These are phyloP conservation scores for Neogale vison DNA, from an alignment of 2,113 vertebrate species.

Conservation along the genomic window DNA sequence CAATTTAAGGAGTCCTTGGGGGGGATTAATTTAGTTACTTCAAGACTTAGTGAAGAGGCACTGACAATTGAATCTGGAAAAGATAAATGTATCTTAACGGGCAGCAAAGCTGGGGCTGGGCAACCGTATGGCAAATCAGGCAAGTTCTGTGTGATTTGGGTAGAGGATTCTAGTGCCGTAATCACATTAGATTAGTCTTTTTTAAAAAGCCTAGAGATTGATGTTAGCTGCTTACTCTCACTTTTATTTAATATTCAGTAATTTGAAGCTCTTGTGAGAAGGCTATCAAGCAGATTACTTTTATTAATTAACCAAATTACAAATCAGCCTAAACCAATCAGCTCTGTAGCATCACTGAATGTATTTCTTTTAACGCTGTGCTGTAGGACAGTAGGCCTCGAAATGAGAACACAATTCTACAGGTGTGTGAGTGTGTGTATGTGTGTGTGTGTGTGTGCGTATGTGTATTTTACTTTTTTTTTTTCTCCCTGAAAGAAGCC, in stretches of 20 bases:
- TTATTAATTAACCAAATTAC: not conserved
- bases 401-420: not conserved
- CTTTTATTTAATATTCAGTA: not conserved
- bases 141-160: not conserved
- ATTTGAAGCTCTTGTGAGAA: not conserved
- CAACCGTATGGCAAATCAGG: not conserved
- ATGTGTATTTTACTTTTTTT: not conserved
- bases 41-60: constrained; percentile 30
- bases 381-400: not conserved
- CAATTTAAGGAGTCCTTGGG: constrained; percentile 5
- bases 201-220: not conserved
- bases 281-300: not conserved
- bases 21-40: constrained; percentile 48
- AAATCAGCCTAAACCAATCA: not conserved
- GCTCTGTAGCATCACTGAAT: not conserved
- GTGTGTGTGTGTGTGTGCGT: not conserved
- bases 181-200: not conserved
- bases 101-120: not conserved
- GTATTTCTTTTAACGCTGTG: not conserved
- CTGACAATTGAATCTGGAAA: not conserved
- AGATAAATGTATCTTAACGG: constrained; percentile 28
- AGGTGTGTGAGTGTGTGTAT: not conserved
- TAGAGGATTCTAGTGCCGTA: not conserved
- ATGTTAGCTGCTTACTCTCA: not conserved
- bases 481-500: not conserved